Evolutionary conservation across 2,888 invertebrate genomes (phyloP).

Genomic region (Nemapogon koenigi): DNA sequence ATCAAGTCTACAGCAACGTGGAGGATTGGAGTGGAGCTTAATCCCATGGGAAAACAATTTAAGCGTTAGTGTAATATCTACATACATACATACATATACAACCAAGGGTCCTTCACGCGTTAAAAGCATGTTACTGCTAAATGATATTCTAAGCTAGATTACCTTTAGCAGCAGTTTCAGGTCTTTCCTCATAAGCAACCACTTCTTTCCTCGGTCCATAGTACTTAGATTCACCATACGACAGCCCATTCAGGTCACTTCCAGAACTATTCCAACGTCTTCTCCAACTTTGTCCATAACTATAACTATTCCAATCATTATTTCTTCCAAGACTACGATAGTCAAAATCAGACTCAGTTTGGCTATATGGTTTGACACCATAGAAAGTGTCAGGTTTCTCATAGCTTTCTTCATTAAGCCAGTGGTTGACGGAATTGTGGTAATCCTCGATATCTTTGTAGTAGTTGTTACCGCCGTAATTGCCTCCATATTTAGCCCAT

Average conservation of each 20-base stretch:
- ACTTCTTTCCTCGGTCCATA: constrained; percentile 21
- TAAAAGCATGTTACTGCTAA: background rate
- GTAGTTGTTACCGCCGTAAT: constrained; percentile 48
- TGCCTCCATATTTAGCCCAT: constrained; percentile 69
- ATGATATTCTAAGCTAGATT: constrained; percentile 9
- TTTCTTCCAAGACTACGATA: constrained; percentile 50
- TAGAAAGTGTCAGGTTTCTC: constrained; percentile 30
- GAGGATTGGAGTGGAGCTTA: background rate
- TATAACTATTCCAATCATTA: constrained; percentile 21
- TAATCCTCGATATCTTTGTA: constrained; percentile 47
- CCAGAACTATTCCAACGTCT: constrained; percentile 41
- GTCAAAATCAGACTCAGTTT: constrained; percentile 37
- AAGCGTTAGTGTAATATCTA: too few relatives aligned
- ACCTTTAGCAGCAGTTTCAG: constrained; percentile 35
- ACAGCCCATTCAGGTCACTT: constrained; percentile 24
- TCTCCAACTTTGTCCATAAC: constrained; percentile 41
- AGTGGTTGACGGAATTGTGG: constrained; percentile 53
- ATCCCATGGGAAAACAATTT: too few relatives aligned
- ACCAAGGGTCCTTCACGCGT: background rate
- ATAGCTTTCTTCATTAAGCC: constrained; percentile 46
- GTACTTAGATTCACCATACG: constrained; percentile 28
- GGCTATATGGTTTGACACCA: constrained; percentile 32
- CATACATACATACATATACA: too few relatives aligned
- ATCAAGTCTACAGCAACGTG: too few relatives aligned
- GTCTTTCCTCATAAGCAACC: constrained; percentile 23